Percentiles rank a stretch among this genome's conserved stretches.
These are phyloP conservation scores for Brenthis ino DNA, from an alignment of 2,888 invertebrate species.

Conservation along the genomic window DNA sequence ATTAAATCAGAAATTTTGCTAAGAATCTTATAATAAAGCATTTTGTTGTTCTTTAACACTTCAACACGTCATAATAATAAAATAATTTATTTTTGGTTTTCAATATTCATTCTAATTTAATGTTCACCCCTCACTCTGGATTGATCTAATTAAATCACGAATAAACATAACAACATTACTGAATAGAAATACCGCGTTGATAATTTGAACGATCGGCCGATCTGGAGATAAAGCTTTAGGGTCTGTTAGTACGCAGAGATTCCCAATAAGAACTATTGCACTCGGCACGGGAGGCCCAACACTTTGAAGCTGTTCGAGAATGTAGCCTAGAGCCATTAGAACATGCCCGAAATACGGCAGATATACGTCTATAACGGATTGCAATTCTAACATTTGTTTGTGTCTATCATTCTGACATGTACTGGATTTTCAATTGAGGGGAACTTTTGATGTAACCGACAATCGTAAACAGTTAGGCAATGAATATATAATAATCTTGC, in stretches of 20 bases:
- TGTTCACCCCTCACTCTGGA: neutral
- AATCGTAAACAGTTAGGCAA: constrained; percentile 51
- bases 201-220: constrained; percentile 51
- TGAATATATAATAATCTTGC: neutral
- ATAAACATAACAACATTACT: constrained; percentile 62
- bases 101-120: neutral
- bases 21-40: neutral
- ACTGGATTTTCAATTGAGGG: constrained; percentile 20
- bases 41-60: neutral
- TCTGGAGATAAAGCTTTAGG: constrained; percentile 52
- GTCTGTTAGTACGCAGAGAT: constrained; percentile 60
- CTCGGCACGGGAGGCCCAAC: constrained; percentile 63
- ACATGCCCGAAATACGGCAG: constrained; percentile 63
- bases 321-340: constrained; percentile 67
- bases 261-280: constrained; percentile 63
- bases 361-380: constrained; percentile 47
- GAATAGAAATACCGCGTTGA: constrained; percentile 60
- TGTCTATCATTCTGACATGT: constrained; percentile 24
- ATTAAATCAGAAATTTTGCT: constrained; percentile 28
- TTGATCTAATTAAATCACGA: constrained; percentile 51
- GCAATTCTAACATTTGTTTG: constrained; percentile 50
- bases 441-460: constrained; percentile 49
- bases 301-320: constrained; percentile 59
- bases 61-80: too few relatives aligned
- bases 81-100: too few relatives aligned